Conservation (phyloP, 2,888 invertebrate genomes). For the Aproaerema taeniolella region DNA sequence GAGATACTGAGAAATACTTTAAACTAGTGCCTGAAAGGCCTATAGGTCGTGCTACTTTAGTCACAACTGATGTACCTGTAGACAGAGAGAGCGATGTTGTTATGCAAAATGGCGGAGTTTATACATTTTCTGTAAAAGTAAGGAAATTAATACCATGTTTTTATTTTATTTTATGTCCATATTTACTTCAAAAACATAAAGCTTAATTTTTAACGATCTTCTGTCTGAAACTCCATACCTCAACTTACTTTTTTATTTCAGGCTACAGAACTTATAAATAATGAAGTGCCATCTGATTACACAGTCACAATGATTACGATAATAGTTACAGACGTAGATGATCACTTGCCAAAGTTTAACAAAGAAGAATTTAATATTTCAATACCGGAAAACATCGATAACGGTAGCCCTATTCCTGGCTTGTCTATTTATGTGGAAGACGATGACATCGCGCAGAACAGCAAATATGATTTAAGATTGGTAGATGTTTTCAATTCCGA, state of each 20-base stretch:
- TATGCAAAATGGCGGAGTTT: slow-evolving; percentile 87
- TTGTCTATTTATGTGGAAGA: slow-evolving; percentile 86
- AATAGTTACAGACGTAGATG: slow-evolving; percentile 87
- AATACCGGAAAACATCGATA: slow-evolving; percentile 86
- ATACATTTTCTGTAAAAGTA: slow-evolving; percentile 80
- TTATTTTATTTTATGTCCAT: background rate
- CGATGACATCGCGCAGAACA: slow-evolving; percentile 84
- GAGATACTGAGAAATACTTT: slow-evolving; percentile 83
- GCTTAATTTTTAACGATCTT: too few species aligned
- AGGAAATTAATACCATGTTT: slow-evolving; percentile 31
- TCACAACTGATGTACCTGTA: slow-evolving; percentile 81
- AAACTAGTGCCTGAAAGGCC: slow-evolving; percentile 74
- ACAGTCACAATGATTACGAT: slow-evolving; percentile 84
- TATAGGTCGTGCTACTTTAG: slow-evolving; percentile 75
- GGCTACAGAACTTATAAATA: slow-evolving; percentile 86
- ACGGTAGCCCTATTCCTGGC: slow-evolving; percentile 82
- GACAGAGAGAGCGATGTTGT: slow-evolving; percentile 86
- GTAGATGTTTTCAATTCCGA: slow-evolving; percentile 78
- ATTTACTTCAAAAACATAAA: background rate
- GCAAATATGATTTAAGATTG: slow-evolving; percentile 81
- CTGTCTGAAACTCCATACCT: too few species aligned
- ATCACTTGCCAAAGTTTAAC: slow-evolving; percentile 85
- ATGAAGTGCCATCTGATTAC: slow-evolving; percentile 82
- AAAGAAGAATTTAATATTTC: slow-evolving; percentile 80
- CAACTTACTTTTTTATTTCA: slow-evolving; percentile 37